Evolutionary conservation across 2,888 invertebrate species (phyloP).

Genomic region (Ormyrus nitidulus): DNA sequence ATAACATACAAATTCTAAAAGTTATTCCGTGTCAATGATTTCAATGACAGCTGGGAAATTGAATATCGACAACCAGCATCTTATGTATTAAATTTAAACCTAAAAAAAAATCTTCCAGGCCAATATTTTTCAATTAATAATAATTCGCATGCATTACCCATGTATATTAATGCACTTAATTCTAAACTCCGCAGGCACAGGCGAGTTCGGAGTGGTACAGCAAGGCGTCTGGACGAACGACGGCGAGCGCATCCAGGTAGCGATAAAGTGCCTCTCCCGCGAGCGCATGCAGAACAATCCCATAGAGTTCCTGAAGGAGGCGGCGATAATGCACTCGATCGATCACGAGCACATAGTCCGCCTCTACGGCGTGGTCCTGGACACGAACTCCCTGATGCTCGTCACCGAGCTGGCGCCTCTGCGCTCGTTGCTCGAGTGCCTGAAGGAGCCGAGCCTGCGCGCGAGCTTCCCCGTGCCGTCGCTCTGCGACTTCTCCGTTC

Average conservation of each 20-base stretch:
- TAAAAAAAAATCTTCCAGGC: too few relatives aligned
- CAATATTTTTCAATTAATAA: too few relatives aligned
- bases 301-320: slow-evolving; percentile 97
- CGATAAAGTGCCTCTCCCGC: slow-evolving; percentile 96
- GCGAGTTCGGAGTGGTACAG: slow-evolving; percentile 98
- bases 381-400: slow-evolving; percentile 87
- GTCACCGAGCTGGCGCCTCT: slow-evolving; percentile 97
- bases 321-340: slow-evolving; percentile 98
- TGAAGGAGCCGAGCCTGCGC: slow-evolving; percentile 93
- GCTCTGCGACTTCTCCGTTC: slow-evolving; percentile 95
- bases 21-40: too few relatives aligned
- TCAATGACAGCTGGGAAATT: too few relatives aligned
- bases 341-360: slow-evolving; percentile 98
- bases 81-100: too few relatives aligned
- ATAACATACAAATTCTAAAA: too few relatives aligned
- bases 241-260: slow-evolving; percentile 94
- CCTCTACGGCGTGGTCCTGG: slow-evolving; percentile 97
- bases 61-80: too few relatives aligned
- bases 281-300: slow-evolving; percentile 97
- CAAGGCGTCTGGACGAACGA: slow-evolving; percentile 98
- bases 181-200: slow-evolving; percentile 79
- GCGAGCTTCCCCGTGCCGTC: slow-evolving; percentile 94
- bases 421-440: slow-evolving; percentile 94
- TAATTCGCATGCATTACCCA: too few relatives aligned
- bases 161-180: too few relatives aligned